Evolutionary conservation across 2,888 invertebrate species (phyloP), one percentile per base, ranked within the genome.

Genomic region (Macrosoma leucophasiata): DNA sequence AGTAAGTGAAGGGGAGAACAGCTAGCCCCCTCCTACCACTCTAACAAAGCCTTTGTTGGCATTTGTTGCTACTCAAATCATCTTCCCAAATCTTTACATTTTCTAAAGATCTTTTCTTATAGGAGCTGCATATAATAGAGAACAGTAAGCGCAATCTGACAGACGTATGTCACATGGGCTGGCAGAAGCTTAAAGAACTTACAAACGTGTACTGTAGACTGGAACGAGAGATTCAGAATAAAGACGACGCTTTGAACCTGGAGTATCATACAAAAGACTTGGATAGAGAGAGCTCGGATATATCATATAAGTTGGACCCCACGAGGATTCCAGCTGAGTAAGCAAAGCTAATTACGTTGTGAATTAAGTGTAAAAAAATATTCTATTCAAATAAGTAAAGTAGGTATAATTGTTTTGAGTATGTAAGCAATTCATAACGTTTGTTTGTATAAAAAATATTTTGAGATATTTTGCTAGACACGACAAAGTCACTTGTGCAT

Each of bases 301-400:
- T 95, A 41, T 92, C 92, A 22, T 94, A 89, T 66, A 95, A 96
- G 69, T 88, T 92, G 3, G 91, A 95, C 63, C 89, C 95, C 0
- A 85, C 92, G 1, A 87, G 93, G 42, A 88, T 91, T 41, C 91
- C 92, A 0, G 89, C 87, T 48, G 87, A 89, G 92, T 91, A 52
- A 67, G 74, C 58, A 10, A n/a, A n/a, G n/a, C n/a, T n/a, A n/a
- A n/a, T n/a, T n/a, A n/a, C n/a, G n/a, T n/a, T n/a, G n/a, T n/a
- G n/a, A n/a, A n/a, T n/a, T n/a, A n/a, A n/a, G n/a, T n/a, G n/a
- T n/a, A n/a, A n/a, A n/a, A n/a, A n/a, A n/a, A n/a, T n/a, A n/a
- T n/a, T n/a, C n/a, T n/a, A n/a, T n/a, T n/a, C n/a, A n/a, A n/a
- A n/a, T n/a, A n/a, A n/a, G n/a, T n/a, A n/a, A n/a, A n/a, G n/a